Percentiles rank a stretch among this genome's conserved stretches.
These are phyloP conservation scores for Sisor rabdophorus DNA, from an alignment of 2,113 vertebrate species.

Conservation along the genomic window DNA sequence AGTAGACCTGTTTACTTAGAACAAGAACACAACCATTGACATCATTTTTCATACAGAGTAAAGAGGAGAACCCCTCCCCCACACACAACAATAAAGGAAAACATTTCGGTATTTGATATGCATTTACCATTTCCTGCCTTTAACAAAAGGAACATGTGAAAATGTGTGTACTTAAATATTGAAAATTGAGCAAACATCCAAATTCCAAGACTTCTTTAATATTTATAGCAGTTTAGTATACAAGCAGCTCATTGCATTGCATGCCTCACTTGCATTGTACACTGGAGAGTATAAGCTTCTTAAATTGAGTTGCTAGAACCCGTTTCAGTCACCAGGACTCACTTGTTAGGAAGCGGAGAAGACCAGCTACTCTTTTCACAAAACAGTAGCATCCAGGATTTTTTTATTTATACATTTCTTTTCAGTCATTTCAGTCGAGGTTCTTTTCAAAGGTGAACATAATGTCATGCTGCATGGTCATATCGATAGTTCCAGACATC, in stretches of 20 bases:
- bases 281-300: too few relatives aligned
- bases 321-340: conserved; percentile 46
- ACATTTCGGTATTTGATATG: neutral
- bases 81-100: neutral
- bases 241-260: too few relatives aligned
- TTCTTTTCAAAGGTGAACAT: conserved; percentile 88
- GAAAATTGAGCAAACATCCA: conserved; percentile 9
- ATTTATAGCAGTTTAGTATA: neutral
- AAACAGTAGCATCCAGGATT: conserved; percentile 15
- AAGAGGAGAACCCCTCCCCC: neutral
- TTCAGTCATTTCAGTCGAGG: conserved; percentile 63
- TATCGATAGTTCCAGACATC: conserved; percentile 80
- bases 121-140: neutral
- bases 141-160: conserved; percentile 37
- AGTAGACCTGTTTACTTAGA: conserved; percentile 23
- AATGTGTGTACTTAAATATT: neutral
- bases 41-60: conserved; percentile 26
- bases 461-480: conserved; percentile 82
- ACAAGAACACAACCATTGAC: conserved; percentile 14
- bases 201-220: neutral
- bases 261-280: too few relatives aligned
- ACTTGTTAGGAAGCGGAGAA: conserved; percentile 7
- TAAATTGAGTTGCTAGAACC: conserved; percentile 18
- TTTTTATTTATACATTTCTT: neutral
- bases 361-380: conserved; percentile 33